These are phyloP conservation scores for Catocala sponsa DNA, from an alignment of 2,888 invertebrate genomes.

Conservation along the genomic window DNA sequence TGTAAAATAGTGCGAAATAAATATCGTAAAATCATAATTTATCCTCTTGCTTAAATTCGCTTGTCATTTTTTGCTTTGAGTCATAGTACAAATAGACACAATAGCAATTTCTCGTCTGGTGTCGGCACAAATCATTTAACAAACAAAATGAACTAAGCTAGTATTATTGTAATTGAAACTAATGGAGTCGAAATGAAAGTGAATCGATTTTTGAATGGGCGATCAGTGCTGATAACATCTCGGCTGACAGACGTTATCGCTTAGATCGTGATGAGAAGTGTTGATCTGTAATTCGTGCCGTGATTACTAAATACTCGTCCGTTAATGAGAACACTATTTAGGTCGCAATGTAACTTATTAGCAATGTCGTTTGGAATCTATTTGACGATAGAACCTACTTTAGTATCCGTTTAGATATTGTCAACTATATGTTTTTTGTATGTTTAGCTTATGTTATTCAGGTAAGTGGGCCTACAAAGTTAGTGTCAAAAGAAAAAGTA, in stretches of 20 bases:
- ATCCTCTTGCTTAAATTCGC: neutral
- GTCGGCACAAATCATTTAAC: constrained; percentile 40
- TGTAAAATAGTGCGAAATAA: no score
- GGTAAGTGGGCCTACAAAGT: constrained; percentile 21
- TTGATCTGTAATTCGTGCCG: constrained; percentile 17
- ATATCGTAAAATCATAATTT: no score
- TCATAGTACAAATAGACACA: constrained; percentile 10
- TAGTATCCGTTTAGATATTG: constrained; percentile 5
- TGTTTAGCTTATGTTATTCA: constrained; percentile 15
- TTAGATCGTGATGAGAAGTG: constrained; percentile 37
- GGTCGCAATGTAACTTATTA: constrained; percentile 22
- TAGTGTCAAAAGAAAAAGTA: constrained; percentile 11
- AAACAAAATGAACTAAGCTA: constrained; percentile 53
- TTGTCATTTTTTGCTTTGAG: no score
- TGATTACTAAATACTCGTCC: constrained; percentile 27
- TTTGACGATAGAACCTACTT: constrained; percentile 27
- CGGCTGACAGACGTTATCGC: constrained; percentile 37
- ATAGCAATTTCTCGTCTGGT: constrained; percentile 22
- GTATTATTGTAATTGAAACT: constrained; percentile 71
- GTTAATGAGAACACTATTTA: constrained; percentile 29
- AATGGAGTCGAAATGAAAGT: constrained; percentile 74
- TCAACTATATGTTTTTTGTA: constrained; percentile 16
- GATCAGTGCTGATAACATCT: constrained; percentile 37
- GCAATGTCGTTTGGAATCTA: constrained; percentile 19
- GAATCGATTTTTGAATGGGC: constrained; percentile 47